Percentiles rank a stretch among this genome's conserved stretches.
phyloP scores from a whole-genome alignment of 1,140 invertebrate species.

The Temnothorax nylanderi region DNA sequence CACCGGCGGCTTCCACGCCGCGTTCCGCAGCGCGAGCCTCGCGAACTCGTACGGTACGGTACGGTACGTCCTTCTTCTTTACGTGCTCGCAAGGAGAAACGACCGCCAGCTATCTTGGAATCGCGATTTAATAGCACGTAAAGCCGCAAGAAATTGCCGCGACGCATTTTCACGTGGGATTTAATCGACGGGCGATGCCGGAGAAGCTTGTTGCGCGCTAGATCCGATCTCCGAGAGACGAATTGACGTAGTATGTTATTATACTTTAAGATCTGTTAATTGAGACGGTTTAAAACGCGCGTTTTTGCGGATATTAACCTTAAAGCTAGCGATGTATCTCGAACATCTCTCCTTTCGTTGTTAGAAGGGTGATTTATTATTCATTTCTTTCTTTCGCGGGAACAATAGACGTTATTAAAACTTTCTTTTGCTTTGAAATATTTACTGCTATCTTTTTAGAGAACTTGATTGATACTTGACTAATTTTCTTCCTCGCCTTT shows the following conservation, averaged over 20 bases:
- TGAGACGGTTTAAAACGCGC: background rate
- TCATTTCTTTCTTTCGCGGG: background rate
- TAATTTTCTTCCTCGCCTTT: background rate
- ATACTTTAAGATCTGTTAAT: constrained; percentile 23
- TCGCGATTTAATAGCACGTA: constrained; percentile 50
- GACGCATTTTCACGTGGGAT: constrained; percentile 33
- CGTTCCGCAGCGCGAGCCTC: constrained; percentile 73
- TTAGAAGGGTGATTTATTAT: background rate
- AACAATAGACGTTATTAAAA: background rate
- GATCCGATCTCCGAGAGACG: background rate
- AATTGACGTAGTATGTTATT: background rate
- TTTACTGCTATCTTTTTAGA: background rate
- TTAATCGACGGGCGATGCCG: constrained; percentile 18
- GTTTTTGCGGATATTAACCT: constrained; percentile 21
- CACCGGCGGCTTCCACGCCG: constrained; percentile 76
- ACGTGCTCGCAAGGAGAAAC: constrained; percentile 54
- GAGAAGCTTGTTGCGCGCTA: background rate
- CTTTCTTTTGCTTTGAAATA: constrained; percentile 2
- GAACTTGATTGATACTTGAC: background rate
- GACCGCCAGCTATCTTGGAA: constrained; percentile 20
- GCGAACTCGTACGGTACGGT: constrained; percentile 17
- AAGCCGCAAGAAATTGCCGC: constrained; percentile 47
- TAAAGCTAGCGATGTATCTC: background rate
- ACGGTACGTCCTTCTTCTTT: constrained; percentile 11
- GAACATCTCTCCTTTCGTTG: constrained; percentile 9